Evolutionary conservation across 2,888 invertebrate genomes (phyloP).

Genomic region (Ormyrus pomaceus): DNA sequence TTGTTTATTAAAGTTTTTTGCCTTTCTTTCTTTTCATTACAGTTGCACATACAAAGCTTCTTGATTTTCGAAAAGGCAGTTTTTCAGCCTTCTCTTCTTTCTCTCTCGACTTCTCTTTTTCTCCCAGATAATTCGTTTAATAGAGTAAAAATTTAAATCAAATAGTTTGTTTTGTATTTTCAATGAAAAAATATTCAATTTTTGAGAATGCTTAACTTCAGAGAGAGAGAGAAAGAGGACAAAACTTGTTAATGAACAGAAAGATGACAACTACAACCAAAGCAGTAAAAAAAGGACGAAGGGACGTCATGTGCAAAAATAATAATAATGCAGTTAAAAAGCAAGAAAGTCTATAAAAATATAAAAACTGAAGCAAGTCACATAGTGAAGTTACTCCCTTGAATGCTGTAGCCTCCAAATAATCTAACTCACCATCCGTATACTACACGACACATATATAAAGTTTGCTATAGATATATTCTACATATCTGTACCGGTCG

Average conservation of each 20-base stretch:
- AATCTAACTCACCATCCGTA: slow-evolving; percentile 65
- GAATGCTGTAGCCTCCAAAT: slow-evolving; percentile 70
- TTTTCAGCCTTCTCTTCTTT: slow-evolving; percentile 5
- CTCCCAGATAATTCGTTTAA: not conserved
- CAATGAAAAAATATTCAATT: no score
- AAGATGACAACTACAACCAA: slow-evolving; percentile 36
- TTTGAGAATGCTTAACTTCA: no score
- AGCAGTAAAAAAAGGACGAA: slow-evolving; percentile 35
- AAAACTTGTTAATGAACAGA: not conserved
- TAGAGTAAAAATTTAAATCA: no score
- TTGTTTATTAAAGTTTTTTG: slow-evolving; percentile 33
- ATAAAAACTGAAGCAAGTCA: slow-evolving; percentile 38
- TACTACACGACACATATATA: slow-evolving; percentile 53
- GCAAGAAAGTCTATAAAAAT: slow-evolving; percentile 4
- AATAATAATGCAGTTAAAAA: not conserved
- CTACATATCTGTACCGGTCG: slow-evolving; percentile 58
- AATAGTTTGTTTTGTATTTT: no score
- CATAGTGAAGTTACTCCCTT: slow-evolving; percentile 60
- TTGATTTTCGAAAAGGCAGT: slow-evolving; percentile 33
- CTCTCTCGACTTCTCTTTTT: slow-evolving; percentile 27
- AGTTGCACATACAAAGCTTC: slow-evolving; percentile 27
- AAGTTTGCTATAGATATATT: not conserved
- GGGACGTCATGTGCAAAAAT: slow-evolving; percentile 35
- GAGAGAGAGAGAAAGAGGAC: slow-evolving; percentile 13
- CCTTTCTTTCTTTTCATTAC: slow-evolving; percentile 36